Conservation (phyloP, 35 echinoderm and acorn worm genomes). For the Apostichopus japonicus region DNA sequence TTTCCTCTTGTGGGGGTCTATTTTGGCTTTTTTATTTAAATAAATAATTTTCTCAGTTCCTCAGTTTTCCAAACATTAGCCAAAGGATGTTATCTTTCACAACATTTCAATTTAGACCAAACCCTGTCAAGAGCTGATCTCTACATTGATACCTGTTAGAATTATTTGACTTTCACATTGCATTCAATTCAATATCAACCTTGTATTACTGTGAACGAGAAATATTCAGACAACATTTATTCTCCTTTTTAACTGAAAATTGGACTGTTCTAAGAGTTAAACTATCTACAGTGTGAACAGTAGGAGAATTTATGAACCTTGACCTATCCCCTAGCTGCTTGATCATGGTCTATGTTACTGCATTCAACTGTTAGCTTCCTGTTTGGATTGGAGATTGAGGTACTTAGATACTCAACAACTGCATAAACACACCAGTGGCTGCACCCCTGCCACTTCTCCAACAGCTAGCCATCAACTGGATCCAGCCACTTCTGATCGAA, state of each 20-base stretch:
- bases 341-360: background rate
- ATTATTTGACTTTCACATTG: too few species aligned
- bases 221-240: background rate
- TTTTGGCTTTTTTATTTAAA: too few species aligned
- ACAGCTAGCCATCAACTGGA: too few species aligned
- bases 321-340: background rate
- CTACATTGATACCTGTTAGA: too few species aligned
- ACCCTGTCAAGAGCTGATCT: too few species aligned
- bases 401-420: slow-evolving; percentile 45
- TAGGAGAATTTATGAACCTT: slow-evolving; percentile 11
- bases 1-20: too few species aligned
- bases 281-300: background rate
- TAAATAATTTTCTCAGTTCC: too few species aligned
- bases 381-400: slow-evolving; percentile 30
- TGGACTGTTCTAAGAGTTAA: background rate
- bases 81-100: too few species aligned
- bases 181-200: too few species aligned
- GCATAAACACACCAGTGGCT: slow-evolving; percentile 29
- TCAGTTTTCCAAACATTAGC: too few species aligned
- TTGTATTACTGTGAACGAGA: background rate
- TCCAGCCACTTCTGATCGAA: background rate
- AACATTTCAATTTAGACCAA: too few species aligned
- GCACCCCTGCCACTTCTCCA: slow-evolving; percentile 5
- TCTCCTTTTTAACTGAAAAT: background rate
- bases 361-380: background rate